Percentiles rank a stretch among this genome's conserved stretches.
Evolutionary conservation across 2,113 vertebrate genomes (phyloP).

Genomic region (Cebidichthys violaceus): DNA sequence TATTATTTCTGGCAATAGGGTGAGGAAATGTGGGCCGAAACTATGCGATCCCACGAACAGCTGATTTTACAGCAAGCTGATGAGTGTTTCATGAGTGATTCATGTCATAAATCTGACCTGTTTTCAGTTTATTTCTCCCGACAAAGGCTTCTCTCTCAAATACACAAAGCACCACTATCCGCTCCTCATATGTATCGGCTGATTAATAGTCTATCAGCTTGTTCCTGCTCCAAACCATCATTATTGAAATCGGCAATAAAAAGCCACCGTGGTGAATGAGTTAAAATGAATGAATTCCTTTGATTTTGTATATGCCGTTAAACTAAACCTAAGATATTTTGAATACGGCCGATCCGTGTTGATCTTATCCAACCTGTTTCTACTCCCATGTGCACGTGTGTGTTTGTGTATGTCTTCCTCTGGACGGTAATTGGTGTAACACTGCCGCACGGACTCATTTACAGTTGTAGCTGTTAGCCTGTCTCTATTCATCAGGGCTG

Average conservation of each 20-base stretch:
- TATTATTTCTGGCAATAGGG: background rate
- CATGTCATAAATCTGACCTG: background rate
- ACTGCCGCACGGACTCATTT: background rate
- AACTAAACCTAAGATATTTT: background rate
- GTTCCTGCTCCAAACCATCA: no score
- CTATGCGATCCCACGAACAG: no score
- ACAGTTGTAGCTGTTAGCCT: background rate
- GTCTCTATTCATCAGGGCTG: slow-evolving; percentile 27
- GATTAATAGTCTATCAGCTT: no score
- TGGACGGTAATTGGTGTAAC: background rate
- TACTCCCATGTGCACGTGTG: background rate
- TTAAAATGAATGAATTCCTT: background rate
- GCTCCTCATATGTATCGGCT: no score
- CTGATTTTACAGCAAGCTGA: background rate
- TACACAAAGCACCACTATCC: no score
- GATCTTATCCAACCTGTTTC: background rate
- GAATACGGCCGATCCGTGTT: background rate
- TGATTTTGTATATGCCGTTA: background rate
- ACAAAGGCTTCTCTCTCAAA: no score
- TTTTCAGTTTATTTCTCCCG: background rate
- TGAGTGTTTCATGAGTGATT: background rate
- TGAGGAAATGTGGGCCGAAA: background rate
- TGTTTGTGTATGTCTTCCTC: background rate
- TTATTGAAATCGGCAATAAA: background rate
- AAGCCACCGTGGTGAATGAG: no score